Evolutionary conservation across 2,797 vertebrate genomes (phyloP), one percentile per base, ranked within the genome.

Genomic region (Sebastes kiyomatsui): DNA sequence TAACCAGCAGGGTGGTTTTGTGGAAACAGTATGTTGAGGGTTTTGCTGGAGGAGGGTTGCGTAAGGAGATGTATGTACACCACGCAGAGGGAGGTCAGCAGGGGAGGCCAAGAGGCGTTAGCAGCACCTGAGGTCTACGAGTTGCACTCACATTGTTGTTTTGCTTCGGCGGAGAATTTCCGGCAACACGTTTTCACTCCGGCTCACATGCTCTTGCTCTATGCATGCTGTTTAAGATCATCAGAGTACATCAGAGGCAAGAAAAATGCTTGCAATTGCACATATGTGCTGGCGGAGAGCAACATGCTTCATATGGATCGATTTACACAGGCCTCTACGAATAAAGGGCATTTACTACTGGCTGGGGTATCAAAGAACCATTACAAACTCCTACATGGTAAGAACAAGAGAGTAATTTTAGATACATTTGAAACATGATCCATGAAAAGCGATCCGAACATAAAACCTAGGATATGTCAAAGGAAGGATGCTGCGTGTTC

Each of bases 281-380:
- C 67, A 67, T 64, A 59, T 77, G 75, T 61, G 70, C 75, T 87
- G 77, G 77, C 52, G 2, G 16, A 54, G 54, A 65, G 49, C 16
- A 35, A 25, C 2, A 7, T 7, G 38, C 46, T 69, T 72, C 67
- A 85, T 80, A 84, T 83, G 84, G 75, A 87, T 20, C 20, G 23
- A 71, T 74, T 89, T 77, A 87, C 54, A 42, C 28, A n/a, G 55
- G 56, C 25, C 54, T 74, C 67, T n/a, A 33, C n/a, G 22, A 77
- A 71, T 77, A 59, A 33, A 69, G 56, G 27, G n/a, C 4, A 30
- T 33, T 67, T 61, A 65, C 59, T 67, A 42, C 25, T 66, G 66
- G 65, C 70, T 60, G 11, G 22, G 27, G n/a, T 30, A 65, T 59
- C 42, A 67, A 72, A 71, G 64, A 49, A 35, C 4, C 14, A 32